Conservation (phyloP, 2,888 invertebrate genomes). For the Papilio elwesi region DNA sequence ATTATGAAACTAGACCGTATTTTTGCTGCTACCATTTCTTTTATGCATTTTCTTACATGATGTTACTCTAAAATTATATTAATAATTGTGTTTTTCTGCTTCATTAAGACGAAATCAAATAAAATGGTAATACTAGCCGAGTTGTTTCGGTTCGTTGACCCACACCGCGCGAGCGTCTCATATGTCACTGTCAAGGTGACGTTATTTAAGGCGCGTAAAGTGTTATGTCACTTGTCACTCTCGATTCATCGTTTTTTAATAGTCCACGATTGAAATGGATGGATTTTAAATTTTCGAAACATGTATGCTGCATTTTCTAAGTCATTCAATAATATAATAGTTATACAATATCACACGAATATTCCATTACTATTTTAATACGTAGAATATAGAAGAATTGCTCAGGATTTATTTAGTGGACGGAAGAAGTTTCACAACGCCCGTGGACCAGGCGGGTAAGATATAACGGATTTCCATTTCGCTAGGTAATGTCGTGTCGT, state of each 20-base stretch:
- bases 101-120: neutral
- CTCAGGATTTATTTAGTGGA: no score
- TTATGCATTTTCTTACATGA: no score
- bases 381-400: no score
- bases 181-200: constrained; percentile 40
- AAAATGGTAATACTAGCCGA: constrained; percentile 25
- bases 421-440: no score
- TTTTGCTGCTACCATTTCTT: no score
- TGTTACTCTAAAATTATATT: no score
- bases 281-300: constrained; percentile 2
- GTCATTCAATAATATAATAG: neutral
- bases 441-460: no score
- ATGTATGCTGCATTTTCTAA: neutral
- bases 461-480: no score
- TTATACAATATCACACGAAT: no score
- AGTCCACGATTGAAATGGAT: constrained; percentile 4
- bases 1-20: no score
- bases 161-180: constrained; percentile 23
- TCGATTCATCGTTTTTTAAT: constrained; percentile 23
- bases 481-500: no score
- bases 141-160: constrained; percentile 56
- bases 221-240: constrained; percentile 38
- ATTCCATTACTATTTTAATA: no score
- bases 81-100: neutral
- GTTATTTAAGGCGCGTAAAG: constrained; percentile 35